phyloP scores from a whole-genome alignment of 2,113 vertebrate genomes.

The Etia nguti region DNA sequence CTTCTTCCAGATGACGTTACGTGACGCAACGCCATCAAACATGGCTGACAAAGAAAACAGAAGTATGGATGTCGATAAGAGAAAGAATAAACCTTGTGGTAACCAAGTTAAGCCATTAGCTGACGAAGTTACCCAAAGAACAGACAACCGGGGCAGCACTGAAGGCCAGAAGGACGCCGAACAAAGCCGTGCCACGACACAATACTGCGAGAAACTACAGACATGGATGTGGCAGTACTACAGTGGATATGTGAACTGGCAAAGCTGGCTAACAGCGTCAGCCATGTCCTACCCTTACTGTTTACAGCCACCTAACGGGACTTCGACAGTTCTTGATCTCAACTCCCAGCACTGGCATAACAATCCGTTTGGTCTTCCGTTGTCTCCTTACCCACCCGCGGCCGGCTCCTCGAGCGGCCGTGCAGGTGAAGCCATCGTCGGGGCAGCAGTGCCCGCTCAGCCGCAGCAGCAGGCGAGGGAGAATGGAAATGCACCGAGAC shows the following conservation, averaged over 20 bases:
- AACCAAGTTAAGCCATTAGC: not conserved
- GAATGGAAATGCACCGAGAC: constrained; percentile 66
- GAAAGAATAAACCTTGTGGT: not conserved
- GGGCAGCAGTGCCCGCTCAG: constrained; percentile 23
- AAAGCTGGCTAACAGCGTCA: constrained; percentile 73
- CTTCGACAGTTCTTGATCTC: constrained; percentile 19
- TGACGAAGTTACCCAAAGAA: not conserved
- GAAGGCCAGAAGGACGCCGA: not conserved
- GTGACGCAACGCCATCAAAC: constrained; percentile 40
- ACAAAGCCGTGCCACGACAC: constrained; percentile 57
- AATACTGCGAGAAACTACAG: constrained; percentile 87
- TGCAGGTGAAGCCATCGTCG: constrained; percentile 18
- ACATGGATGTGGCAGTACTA: constrained; percentile 97
- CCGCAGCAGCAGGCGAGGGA: constrained; percentile 50
- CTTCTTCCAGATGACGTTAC: not conserved
- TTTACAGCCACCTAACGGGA: constrained; percentile 31
- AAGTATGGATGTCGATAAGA: constrained; percentile 42
- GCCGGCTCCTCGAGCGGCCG: not conserved
- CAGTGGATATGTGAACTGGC: constrained; percentile 85
- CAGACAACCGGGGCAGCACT: not conserved
- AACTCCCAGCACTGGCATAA: constrained; percentile 46
- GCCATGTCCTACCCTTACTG: constrained; percentile 64
- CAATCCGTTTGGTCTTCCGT: constrained; percentile 30
- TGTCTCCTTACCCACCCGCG: constrained; percentile 21
- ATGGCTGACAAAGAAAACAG: constrained; percentile 70